Evolutionary conservation across 2,113 vertebrate genomes (phyloP), one percentile per base, ranked within the genome.

Genomic region (Athene noctua): DNA sequence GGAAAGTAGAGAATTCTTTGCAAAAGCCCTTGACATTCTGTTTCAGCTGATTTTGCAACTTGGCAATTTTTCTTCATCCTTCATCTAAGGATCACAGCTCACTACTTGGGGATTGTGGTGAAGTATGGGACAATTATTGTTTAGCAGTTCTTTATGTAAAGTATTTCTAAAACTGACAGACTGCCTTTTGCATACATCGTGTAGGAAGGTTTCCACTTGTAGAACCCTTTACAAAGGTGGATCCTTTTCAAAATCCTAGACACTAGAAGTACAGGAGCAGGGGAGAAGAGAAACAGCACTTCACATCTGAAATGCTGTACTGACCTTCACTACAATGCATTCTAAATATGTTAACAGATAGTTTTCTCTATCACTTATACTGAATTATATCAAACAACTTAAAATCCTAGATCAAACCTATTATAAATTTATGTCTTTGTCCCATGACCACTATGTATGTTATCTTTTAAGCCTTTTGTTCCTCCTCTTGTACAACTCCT

Each of bases 31-130:
- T 90, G 49, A 58, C 25, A 32, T 86, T 95, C 72, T 66, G 4
- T 95, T 83, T 83, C 80, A 83, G 67, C 55, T 92, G 49, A 80
- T 86, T 96, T 92, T 90, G 49, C 75, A 94, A 32, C 40, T 74
- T 52, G 18, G 58, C 49, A 25, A 10, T 16, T 80, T 75, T 85
- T 88, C 3, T 6, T 85, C n/a, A 19, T 52, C 22, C 44, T 65
- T 49, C 40, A 42, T 17, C 46, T 72, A 80, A 83, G 54, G 46
- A 70, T 78, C 67, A 57, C 70, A 82, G 27, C 27, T 34, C 63
- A 54, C 49, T 16, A 34, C 16, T 3, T 83, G 49, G 36, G 18
- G 34, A 55, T 3, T 72, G 15, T 20, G 71, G 32, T 22, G 36
- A 93, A 90, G 26, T 44, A 46, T 9, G 6, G 23, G 22, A 46